phyloP scores from a whole-genome alignment of 2,797 vertebrate genomes.

The Gymnoscopelus braueri region DNA sequence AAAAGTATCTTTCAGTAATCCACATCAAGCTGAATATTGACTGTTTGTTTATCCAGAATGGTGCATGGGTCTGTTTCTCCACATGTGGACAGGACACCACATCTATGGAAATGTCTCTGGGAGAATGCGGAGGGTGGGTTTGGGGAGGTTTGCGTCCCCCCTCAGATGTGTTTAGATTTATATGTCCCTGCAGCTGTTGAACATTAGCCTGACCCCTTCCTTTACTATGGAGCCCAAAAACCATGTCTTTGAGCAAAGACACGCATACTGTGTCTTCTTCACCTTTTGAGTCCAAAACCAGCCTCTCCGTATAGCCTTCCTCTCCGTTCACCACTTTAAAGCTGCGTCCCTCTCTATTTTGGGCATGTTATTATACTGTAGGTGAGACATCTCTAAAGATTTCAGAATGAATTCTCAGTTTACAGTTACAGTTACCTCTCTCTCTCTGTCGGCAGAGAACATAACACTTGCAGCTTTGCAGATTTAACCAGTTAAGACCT shows the following conservation, averaged over 20 bases:
- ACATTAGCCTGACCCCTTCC: slow-evolving; percentile 64
- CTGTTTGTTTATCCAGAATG: slow-evolving; percentile 43
- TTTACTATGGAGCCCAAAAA: slow-evolving; percentile 21
- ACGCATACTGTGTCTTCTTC: slow-evolving; percentile 1
- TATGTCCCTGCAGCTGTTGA: slow-evolving; percentile 65
- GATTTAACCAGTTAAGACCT: too few species aligned
- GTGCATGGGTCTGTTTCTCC: slow-evolving; percentile 27
- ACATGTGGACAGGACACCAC: slow-evolving; percentile 67
- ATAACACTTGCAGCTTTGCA: too few species aligned
- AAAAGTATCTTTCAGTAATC: slow-evolving; percentile 23
- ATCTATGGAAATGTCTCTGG: slow-evolving; percentile 45
- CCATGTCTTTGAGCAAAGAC: slow-evolving; percentile 28
- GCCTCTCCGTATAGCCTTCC: too few species aligned
- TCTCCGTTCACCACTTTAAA: too few species aligned
- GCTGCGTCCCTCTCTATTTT: too few species aligned
- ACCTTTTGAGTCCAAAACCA: not conserved
- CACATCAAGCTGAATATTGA: slow-evolving; percentile 20
- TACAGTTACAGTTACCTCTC: too few species aligned
- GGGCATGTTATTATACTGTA: too few species aligned
- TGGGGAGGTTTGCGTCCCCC: slow-evolving; percentile 31
- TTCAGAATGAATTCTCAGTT: too few species aligned
- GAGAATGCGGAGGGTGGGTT: slow-evolving; percentile 1
- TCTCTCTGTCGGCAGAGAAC: too few species aligned
- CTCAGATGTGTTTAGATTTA: slow-evolving; percentile 63
- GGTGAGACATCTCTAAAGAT: too few species aligned